Evolutionary conservation across 2,113 vertebrate genomes (phyloP).

Genomic region (Cepphus grylle): DNA sequence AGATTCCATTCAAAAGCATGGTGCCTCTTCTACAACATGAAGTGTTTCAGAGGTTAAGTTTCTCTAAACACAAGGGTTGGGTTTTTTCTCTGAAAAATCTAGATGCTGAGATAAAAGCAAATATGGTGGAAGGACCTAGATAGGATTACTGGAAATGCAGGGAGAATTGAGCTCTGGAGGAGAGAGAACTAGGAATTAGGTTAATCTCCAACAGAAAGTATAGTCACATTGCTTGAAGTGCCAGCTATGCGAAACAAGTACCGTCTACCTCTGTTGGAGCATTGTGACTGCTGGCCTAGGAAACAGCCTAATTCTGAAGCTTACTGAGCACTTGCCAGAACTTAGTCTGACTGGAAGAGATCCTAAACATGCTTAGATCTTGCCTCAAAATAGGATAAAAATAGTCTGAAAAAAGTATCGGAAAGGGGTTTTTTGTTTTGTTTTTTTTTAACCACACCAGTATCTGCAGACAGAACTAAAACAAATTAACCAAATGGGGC

Average conservation of each 20-base stretch:
- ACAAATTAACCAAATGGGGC: neutral
- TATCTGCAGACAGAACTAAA: neutral
- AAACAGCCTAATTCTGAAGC: neutral
- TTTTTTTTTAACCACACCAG: neutral
- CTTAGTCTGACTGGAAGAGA: neutral
- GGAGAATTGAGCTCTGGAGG: neutral
- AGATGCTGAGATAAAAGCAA: neutral
- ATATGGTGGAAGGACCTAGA: neutral
- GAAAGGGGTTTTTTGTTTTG: neutral
- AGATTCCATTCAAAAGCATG: neutral
- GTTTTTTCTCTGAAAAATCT: neutral
- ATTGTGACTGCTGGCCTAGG: neutral
- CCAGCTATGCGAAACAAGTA: neutral
- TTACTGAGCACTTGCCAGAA: neutral
- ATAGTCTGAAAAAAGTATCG: neutral
- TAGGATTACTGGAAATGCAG: neutral
- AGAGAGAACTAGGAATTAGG: neutral
- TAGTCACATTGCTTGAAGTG: neutral
- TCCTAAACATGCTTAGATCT: neutral
- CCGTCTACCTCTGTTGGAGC: neutral
- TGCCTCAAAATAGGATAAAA: neutral
- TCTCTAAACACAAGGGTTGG: neutral
- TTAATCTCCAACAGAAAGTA: neutral
- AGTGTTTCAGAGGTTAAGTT: neutral
- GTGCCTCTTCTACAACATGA: neutral